These are phyloP conservation scores for Saiga tatarica DNA, from an alignment of 2,113 vertebrate species.

Conservation along the genomic window DNA sequence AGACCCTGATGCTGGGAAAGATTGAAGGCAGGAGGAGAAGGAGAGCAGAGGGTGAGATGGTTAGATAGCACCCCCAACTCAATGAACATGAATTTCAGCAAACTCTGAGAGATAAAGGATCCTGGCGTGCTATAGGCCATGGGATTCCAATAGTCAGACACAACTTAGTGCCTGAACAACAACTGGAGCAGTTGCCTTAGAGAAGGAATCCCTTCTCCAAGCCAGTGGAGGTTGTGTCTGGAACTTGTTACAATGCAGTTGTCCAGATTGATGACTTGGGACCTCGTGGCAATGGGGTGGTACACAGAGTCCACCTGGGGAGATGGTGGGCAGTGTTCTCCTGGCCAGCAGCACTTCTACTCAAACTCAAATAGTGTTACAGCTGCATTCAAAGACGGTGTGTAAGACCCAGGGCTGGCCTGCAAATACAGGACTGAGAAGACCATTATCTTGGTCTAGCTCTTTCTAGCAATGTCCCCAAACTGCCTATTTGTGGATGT, in stretches of 20 bases:
- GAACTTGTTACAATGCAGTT: neutral
- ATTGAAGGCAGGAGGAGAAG: neutral
- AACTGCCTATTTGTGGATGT: neutral
- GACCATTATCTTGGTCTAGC: neutral
- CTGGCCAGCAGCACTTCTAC: neutral
- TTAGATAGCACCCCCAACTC: neutral
- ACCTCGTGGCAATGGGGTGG: neutral
- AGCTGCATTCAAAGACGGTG: neutral
- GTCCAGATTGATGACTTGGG: neutral
- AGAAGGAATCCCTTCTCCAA: neutral
- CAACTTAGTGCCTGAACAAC: neutral
- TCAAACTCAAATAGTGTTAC: neutral
- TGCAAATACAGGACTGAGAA: neutral
- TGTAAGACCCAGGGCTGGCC: neutral
- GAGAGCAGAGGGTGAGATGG: neutral
- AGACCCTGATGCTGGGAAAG: neutral
- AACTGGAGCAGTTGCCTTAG: neutral
- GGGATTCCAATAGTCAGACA: neutral
- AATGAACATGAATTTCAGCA: neutral
- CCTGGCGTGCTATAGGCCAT: neutral
- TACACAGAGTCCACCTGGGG: neutral
- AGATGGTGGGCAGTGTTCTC: neutral
- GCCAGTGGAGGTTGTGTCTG: neutral
- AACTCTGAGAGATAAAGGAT: neutral
- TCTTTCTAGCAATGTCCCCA: neutral